Conservation (phyloP, 2,888 invertebrate genomes). For the Andrena flavipes region DNA sequence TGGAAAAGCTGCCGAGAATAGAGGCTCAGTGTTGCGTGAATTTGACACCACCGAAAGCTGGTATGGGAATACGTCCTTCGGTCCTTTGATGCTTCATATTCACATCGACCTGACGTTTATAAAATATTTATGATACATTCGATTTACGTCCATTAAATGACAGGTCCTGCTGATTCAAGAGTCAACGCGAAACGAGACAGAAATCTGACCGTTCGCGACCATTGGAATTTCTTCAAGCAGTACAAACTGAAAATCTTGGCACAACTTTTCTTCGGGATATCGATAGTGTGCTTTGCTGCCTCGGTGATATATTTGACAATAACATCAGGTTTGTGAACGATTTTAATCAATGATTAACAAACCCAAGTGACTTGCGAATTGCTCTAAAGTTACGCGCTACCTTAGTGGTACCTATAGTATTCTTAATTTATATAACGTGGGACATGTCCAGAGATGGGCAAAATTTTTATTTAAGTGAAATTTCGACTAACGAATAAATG, state of each 20-base stretch:
- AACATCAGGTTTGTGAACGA: conserved; percentile 30
- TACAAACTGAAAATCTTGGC: neutral
- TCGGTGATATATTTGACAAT: neutral
- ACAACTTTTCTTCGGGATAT: neutral
- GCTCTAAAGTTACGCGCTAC: too few species aligned
- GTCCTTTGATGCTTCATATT: neutral
- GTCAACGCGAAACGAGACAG: neutral
- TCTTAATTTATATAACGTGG: too few species aligned
- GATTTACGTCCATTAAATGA: neutral
- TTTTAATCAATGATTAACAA: neutral
- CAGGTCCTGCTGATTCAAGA: conserved; percentile 12
- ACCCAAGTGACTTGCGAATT: neutral
- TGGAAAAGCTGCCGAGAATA: conserved; percentile 43
- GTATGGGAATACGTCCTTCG: conserved; percentile 22
- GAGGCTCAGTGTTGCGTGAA: conserved; percentile 36
- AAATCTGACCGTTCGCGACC: neutral
- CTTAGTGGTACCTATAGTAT: too few species aligned
- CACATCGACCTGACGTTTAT: neutral
- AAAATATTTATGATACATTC: neutral
- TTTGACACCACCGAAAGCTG: conserved; percentile 11
- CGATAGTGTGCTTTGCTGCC: neutral
- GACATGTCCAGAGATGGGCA: too few species aligned
- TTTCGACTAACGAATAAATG: too few species aligned
- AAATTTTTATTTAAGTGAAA: too few species aligned
- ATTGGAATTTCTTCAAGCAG: neutral